Base-by-base conservation (phyloP, 2,113 vertebrate genomes). In the Pipra filicauda region DNA sequence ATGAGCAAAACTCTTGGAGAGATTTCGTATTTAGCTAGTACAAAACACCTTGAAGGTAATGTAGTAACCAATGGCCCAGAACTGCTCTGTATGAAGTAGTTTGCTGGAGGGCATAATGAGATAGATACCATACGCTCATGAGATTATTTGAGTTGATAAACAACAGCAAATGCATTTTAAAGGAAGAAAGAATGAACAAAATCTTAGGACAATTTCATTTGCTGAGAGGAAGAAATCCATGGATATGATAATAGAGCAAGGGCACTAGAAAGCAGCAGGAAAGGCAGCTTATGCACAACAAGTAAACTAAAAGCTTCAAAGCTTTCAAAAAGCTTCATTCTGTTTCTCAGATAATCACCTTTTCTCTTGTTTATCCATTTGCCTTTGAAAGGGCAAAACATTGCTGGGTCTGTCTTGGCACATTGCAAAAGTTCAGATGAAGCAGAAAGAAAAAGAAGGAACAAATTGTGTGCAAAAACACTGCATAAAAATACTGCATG, bases 61-160 rank as follows among this genome's bases (percentile, higher is more conserved):
- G 39, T 20, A 66, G 72, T 4, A 31, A 66, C 54, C 72, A 86
- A n/a, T 37, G 59, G 44, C 46, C 83, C 67, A 67, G 71, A 91
- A 65, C 54, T 48, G 17, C 58, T 93, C 72, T 69, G 93, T 41
- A 2, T 26, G 67, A 15, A 78, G 65, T 72, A 54, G 44, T 58
- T 21, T 27, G 80, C 76, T 57, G 28, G 13, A 80, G 72, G 46
- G 80, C 73, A 65, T 19, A 48, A 22, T 8, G 22, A 41, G 54
- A 64, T 3, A 76, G 31, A 41, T 39, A 62, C 23, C 31, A 30
- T 5, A 49, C 0, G 0, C 18, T 84, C 22, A 0, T 7, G 8
- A 37, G 72, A 49, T 61, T 65, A 49, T 49, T 44, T 41, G 33
- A 84, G 69, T 41, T 83, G 64, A 73, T 26, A 57, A 83, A 85